Evolutionary conservation across 1,140 invertebrate genomes (phyloP).

Genomic region (Drosophila miranda): DNA sequence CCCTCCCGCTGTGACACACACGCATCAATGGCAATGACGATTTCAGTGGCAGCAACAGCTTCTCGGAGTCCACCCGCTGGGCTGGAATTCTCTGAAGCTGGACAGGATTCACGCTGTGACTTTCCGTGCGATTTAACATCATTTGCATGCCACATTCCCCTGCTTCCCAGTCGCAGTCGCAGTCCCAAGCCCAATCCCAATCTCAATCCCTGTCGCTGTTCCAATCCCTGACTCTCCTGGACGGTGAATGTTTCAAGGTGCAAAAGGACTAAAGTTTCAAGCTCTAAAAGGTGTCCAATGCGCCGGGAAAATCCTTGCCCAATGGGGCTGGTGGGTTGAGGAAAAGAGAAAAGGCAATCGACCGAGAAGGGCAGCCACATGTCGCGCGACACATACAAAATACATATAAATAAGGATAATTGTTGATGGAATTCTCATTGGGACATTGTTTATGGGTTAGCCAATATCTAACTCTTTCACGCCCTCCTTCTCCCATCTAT

Average conservation of each 20-base stretch:
- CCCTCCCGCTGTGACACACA: constrained; percentile 7
- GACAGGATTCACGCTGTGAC: constrained; percentile 47
- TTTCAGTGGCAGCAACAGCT: constrained; percentile 6
- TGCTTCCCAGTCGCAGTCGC: too few species aligned
- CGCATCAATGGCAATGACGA: constrained; percentile 32
- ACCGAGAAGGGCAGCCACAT: too few species aligned
- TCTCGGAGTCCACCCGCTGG: constrained; percentile 8
- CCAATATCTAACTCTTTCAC: not conserved
- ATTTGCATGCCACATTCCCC: constrained; percentile 41
- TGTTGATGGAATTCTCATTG: too few species aligned
- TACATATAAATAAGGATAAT: too few species aligned
- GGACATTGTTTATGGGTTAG: too few species aligned
- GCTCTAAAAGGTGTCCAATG: constrained; percentile 14
- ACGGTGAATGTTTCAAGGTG: too few species aligned
- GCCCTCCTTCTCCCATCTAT: not conserved
- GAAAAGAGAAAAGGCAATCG: too few species aligned
- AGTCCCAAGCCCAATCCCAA: not conserved
- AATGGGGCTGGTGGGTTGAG: too few species aligned
- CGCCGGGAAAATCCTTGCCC: constrained; percentile 1
- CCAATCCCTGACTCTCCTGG: not conserved
- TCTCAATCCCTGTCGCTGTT: too few species aligned
- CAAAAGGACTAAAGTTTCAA: not conserved
- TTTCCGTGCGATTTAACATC: constrained; percentile 56
- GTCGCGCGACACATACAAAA: too few species aligned
- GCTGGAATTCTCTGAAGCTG: constrained; percentile 11